phyloP scores from a whole-genome alignment of 2,888 invertebrate species.

The Fissipunctia ypsillon region DNA sequence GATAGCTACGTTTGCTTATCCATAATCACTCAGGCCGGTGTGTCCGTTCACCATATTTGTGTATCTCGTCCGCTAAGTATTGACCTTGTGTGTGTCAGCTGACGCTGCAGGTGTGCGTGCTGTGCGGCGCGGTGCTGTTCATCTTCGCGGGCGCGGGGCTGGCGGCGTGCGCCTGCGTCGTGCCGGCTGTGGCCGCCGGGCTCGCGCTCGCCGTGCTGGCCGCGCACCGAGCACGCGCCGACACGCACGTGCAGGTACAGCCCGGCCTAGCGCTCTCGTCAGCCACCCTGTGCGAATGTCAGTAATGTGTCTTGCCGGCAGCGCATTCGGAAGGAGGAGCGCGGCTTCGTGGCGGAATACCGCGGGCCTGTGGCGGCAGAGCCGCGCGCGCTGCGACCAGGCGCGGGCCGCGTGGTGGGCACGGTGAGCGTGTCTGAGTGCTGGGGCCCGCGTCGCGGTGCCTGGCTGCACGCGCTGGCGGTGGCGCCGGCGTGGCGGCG shows the following conservation, averaged over 20 bases:
- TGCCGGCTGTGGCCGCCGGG: slow-evolving; percentile 68
- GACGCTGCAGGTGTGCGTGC: slow-evolving; percentile 88
- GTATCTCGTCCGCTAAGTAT: background rate
- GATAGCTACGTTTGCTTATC: background rate
- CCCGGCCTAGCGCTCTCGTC: slow-evolving; percentile 76
- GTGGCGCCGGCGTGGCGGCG: slow-evolving; percentile 67
- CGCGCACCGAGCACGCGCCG: slow-evolving; percentile 52
- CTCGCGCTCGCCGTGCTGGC: slow-evolving; percentile 59
- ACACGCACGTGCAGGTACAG: slow-evolving; percentile 54
- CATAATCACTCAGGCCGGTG: background rate
- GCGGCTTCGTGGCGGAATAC: slow-evolving; percentile 86
- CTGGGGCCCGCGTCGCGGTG: slow-evolving; percentile 69
- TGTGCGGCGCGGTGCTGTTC: slow-evolving; percentile 91
- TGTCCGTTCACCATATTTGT: background rate
- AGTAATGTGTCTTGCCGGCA: slow-evolving; percentile 4
- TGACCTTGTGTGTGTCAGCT: slow-evolving; percentile 65
- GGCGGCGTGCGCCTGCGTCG: slow-evolving; percentile 64
- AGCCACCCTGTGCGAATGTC: no score
- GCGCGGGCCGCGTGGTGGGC: slow-evolving; percentile 70
- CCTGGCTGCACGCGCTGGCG: slow-evolving; percentile 75
- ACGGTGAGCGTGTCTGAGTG: slow-evolving; percentile 74
- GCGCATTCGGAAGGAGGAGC: slow-evolving; percentile 79
- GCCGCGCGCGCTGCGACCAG: slow-evolving; percentile 33
- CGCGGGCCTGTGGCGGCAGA: slow-evolving; percentile 65
- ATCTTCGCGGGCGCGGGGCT: slow-evolving; percentile 91